phyloP scores from a whole-genome alignment of 2,888 invertebrate genomes.

The Mystacides longicornis region DNA sequence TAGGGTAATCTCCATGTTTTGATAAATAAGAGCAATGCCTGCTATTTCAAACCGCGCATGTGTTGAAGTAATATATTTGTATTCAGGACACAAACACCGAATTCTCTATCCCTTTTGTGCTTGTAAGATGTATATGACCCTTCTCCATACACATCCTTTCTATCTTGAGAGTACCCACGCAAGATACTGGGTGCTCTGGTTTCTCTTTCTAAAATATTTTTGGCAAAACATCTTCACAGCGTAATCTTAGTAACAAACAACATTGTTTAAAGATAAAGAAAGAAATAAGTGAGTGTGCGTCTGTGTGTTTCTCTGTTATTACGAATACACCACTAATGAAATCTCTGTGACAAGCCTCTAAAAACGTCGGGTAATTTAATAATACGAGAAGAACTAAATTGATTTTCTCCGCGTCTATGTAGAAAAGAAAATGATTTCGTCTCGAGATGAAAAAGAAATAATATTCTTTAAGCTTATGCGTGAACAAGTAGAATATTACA shows the following conservation, averaged over 20 bases:
- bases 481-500: no score
- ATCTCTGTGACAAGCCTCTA: no score
- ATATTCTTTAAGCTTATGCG: no score
- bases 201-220: not conserved
- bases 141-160: not conserved
- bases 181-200: not conserved
- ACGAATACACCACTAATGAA: no score
- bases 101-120: constrained; percentile 6
- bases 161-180: not conserved
- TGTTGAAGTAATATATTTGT: constrained; percentile 3
- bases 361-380: no score
- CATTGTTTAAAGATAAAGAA: not conserved
- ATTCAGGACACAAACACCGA: constrained; percentile 11
- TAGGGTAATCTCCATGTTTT: no score
- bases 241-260: not conserved
- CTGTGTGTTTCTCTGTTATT: not conserved
- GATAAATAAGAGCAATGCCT: not conserved
- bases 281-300: no score
- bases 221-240: not conserved
- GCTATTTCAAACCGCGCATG: not conserved
- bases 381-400: no score
- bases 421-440: no score
- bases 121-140: not conserved
- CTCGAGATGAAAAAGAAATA: no score
- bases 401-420: no score